phyloP scores from a whole-genome alignment of 1,140 invertebrate species.

The Druon quercuslanigerum region DNA sequence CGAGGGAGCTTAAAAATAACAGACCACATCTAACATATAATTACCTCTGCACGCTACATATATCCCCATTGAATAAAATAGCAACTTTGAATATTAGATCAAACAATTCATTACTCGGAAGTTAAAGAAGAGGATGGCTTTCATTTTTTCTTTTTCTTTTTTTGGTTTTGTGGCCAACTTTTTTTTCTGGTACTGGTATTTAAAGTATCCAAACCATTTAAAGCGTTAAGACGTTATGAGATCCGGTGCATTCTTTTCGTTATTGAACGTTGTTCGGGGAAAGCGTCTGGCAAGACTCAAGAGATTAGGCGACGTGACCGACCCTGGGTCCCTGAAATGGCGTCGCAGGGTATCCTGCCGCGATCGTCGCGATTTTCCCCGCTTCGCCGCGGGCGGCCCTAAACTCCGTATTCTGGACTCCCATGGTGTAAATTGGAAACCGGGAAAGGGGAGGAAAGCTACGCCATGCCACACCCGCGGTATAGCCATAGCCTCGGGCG shows the following conservation, averaged over 20 bases:
- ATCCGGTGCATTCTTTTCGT: slow-evolving; percentile 19
- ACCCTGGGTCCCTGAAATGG: slow-evolving; percentile 35
- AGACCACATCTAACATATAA: too few relatives aligned
- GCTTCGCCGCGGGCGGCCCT: slow-evolving; percentile 36
- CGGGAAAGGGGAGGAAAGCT: slow-evolving; percentile 28
- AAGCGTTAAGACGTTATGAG: slow-evolving; percentile 2
- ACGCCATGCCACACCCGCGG: slow-evolving; percentile 18
- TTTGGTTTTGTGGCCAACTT: too few relatives aligned
- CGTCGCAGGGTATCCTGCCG: slow-evolving; percentile 34
- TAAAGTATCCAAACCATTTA: not conserved
- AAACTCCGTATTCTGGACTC: slow-evolving; percentile 32
- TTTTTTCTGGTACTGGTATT: too few relatives aligned
- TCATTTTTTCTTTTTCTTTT: too few relatives aligned
- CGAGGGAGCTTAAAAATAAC: too few relatives aligned
- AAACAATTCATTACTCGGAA: too few relatives aligned
- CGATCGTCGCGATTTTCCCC: slow-evolving; percentile 41
- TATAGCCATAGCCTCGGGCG: slow-evolving; percentile 1
- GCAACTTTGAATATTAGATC: too few relatives aligned
- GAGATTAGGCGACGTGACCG: slow-evolving; percentile 17
- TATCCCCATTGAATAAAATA: too few relatives aligned
- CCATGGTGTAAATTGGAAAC: slow-evolving; percentile 33
- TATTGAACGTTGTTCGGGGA: slow-evolving; percentile 24
- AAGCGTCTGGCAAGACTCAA: not conserved
- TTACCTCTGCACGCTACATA: too few relatives aligned
- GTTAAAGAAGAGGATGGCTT: too few relatives aligned